phyloP scores from a whole-genome alignment of 1,140 invertebrate species.

The Pogonomyrmex barbatus region DNA sequence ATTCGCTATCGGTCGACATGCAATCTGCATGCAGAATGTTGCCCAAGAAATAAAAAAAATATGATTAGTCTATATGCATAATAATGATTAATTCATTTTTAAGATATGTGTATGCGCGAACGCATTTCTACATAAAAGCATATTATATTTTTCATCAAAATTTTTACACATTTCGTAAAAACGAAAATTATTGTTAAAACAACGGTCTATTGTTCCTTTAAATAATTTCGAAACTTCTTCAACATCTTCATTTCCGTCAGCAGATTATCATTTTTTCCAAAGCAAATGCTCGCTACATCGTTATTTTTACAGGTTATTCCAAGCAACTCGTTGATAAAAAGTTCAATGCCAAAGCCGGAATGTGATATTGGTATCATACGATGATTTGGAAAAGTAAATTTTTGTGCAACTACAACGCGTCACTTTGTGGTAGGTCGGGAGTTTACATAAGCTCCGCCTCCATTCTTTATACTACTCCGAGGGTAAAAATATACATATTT shows the following conservation, averaged over 20 bases:
- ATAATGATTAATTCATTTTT: background rate
- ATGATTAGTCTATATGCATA: background rate
- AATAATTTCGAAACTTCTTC: background rate
- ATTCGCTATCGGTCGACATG: constrained; percentile 11
- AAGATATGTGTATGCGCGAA: background rate
- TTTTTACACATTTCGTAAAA: background rate
- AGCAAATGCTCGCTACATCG: background rate
- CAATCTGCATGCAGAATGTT: constrained; percentile 16
- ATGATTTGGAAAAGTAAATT: constrained; percentile 66
- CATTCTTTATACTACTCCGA: background rate
- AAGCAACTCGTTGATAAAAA: constrained; percentile 74
- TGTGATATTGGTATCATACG: constrained; percentile 67
- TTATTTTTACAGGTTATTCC: constrained; percentile 50
- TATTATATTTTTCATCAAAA: background rate
- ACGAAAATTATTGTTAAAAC: background rate
- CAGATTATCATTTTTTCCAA: constrained; percentile 26
- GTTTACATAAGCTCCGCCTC: constrained; percentile 15
- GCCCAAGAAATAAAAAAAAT: background rate
- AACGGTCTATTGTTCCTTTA: background rate
- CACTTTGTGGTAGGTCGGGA: constrained; percentile 77
- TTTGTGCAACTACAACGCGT: constrained; percentile 53
- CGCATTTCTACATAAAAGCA: background rate
- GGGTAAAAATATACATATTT: background rate
- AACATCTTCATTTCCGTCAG: constrained; percentile 20
- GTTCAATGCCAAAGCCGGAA: constrained; percentile 79